Base-by-base conservation (phyloP, 1,140 invertebrate species). In the Pseudomyrmex sp. region DNA sequence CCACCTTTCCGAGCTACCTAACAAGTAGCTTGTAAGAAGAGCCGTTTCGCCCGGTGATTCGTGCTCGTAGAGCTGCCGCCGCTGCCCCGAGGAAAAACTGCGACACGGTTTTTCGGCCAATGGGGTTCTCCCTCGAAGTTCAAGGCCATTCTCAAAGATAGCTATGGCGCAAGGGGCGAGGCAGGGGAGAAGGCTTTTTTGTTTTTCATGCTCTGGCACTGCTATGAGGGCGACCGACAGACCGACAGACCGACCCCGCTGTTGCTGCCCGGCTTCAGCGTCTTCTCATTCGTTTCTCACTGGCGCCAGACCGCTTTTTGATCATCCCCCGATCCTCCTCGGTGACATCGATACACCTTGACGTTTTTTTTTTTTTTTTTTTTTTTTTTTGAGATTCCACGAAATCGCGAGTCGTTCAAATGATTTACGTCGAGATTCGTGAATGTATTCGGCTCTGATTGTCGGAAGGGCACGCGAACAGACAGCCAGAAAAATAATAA, bases 21-120 rank as follows among this genome's bases (percentile, higher is more conserved):
- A 91, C 91, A 92, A 92, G 91, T 92, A 91, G 91, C 88, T 86
- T 86, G 89, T 92, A 92, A 92, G 91, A 92, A 92, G 89, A 86
- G 85, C 89, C 90, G 89, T 90, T 90, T 90, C 90, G 88, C 90
- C 87, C 85, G 89, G 89, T 89, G 90, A 90, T 88, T 90, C 88
- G 88, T 86, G 88, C 89, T 90, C 84, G 89, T 77, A 77, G 85
- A 89, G 88, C 83, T 80, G 73, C 84, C 83, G 86, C 87, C 70
- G 83, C 88, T 87, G 85, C 62, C 86, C 84, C 68, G 62, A 70
- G 87, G 91, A 92, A 92, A 92, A 92, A 92, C 90, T 89, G 82
- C 88, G 91, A 92, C 91, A 91, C 87, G 88, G 85, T 92, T 92
- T 92, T 92, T 92, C 91, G 91, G 88, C 68, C 87, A 87, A 85